Evolutionary conservation across 2,113 vertebrate genomes (phyloP), one percentile per base, ranked within the genome.

Genomic region (Heterochromis multidens): DNA sequence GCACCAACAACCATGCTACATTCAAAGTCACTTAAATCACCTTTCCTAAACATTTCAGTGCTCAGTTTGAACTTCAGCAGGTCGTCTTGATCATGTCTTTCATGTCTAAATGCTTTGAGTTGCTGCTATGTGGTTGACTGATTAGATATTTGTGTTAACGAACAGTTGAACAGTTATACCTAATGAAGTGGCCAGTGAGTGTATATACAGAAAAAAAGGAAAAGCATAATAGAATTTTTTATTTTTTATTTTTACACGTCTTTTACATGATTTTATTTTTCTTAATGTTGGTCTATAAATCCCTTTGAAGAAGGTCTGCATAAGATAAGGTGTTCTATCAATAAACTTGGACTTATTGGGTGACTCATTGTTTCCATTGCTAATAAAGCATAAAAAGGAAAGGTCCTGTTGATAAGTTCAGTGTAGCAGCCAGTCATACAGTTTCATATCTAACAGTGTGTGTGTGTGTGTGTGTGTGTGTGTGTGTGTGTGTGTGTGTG

Each of bases 381-480:
- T 77, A 35, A 63, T 21, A 57, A 40, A 35, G 3, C 77, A 54
- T 25, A 58, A 8, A 70, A 35, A n/a, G 29, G 37, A 9, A 31
- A 43, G 43, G 21, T 3, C 5, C 25, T 49, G 9, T 3, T 56
- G 16, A 25, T n/a, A 83, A 43, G 33, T 56, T 27, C 19, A 12
- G 40, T 29, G 65, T 49, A 49, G 23, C 65, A 33, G 43, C 16
- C n/a, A 13, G 2, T 43, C n/a, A 25, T 13, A 37, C 9, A 40
- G 40, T 37, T 57, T 76, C 46, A 35, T 37, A 52, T 19, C 25
- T 21, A 58, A 76, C 46, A 16, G 9, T 78, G 33, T 83, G 12
- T 58, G 35, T 91, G 52, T 83, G 62, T n/a, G n/a, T 35, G 33
- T 81, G 21, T 84, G 37, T 91, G 52, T 89, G n/a, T n/a, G n/a